A percentile compares a stretch with the other conserved stretches of the same genome.
These are phyloP conservation scores for Lycophotia porphyrea DNA, from an alignment of 2,888 invertebrate genomes.

Conservation along the genomic window DNA sequence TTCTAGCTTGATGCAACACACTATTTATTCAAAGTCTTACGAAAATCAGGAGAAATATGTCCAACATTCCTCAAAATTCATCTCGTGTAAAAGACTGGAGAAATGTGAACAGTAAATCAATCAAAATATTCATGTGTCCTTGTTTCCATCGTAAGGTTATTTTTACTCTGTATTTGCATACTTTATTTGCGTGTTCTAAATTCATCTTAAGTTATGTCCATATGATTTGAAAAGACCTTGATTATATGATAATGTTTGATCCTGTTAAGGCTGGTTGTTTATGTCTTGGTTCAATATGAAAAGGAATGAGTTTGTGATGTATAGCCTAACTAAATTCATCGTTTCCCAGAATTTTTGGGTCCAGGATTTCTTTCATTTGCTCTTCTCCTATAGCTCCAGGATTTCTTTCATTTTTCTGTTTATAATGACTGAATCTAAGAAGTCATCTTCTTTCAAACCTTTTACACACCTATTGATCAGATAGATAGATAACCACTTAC, in stretches of 20 bases:
- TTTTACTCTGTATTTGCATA: constrained; percentile 48
- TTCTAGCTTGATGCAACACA: neutral
- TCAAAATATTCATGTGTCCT: constrained; percentile 58
- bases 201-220: constrained; percentile 54
- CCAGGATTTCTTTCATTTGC: neutral
- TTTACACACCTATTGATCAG: neutral
- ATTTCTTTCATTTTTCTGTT: neutral
- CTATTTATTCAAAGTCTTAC: constrained; percentile 19
- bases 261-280: constrained; percentile 23
- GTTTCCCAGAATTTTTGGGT: neutral
- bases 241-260: constrained; percentile 49
- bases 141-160: constrained; percentile 43
- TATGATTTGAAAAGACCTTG: constrained; percentile 54
- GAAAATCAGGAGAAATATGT: constrained; percentile 18
- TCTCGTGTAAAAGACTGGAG: constrained; percentile 18
- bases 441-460: neutral
- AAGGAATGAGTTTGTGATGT: neutral
- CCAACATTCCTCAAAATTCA: constrained; percentile 3
- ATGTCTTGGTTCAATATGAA: neutral
- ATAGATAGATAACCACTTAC: neutral
- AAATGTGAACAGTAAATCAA: constrained; percentile 43
- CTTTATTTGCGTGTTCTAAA: constrained; percentile 54
- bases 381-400: too few species aligned
- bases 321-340: neutral
- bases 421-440: neutral